A percentile compares a stretch with the other conserved stretches of the same genome.
Evolutionary conservation across 2,888 invertebrate genomes (phyloP).

Genomic region (Troglohyphantes excavatus): DNA sequence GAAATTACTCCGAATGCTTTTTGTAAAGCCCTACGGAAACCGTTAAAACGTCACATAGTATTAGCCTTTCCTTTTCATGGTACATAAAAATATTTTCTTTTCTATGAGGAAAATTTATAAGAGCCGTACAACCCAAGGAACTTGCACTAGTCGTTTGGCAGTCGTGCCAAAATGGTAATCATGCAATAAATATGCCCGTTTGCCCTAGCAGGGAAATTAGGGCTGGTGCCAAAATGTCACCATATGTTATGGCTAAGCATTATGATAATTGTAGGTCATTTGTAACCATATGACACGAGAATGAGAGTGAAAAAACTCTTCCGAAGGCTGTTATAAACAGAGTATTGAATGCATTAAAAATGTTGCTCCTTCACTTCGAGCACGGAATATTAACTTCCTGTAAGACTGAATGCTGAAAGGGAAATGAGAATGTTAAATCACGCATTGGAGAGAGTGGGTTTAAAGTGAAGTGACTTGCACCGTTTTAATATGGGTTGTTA

Average conservation of each 20-base stretch:
- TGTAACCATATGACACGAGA: slow-evolving; percentile 50
- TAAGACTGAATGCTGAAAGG: background rate
- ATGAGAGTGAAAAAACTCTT: slow-evolving; percentile 29
- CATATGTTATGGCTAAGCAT: slow-evolving; percentile 67
- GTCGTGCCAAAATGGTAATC: slow-evolving; percentile 67
- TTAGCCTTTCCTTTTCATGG: background rate
- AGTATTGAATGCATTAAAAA: slow-evolving; percentile 53
- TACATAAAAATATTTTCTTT: slow-evolving; percentile 8
- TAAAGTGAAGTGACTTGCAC: background rate
- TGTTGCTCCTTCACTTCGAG: slow-evolving; percentile 47
- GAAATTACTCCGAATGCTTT: background rate
- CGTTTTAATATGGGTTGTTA: background rate
- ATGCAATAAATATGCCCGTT: slow-evolving; percentile 71
- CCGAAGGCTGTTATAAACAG: slow-evolving; percentile 33
- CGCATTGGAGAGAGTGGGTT: background rate
- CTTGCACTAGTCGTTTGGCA: slow-evolving; percentile 34
- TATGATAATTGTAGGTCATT: slow-evolving; percentile 66
- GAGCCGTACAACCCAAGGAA: slow-evolving; percentile 32
- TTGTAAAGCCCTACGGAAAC: background rate
- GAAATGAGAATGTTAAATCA: slow-evolving; percentile 42
- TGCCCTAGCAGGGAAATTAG: slow-evolving; percentile 50
- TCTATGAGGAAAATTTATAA: slow-evolving; percentile 8
- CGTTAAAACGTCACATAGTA: background rate
- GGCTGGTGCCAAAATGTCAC: slow-evolving; percentile 68
- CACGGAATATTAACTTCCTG: slow-evolving; percentile 41